Conservation (phyloP, 2,888 invertebrate genomes). For the Drosophila niveifrons region DNA sequence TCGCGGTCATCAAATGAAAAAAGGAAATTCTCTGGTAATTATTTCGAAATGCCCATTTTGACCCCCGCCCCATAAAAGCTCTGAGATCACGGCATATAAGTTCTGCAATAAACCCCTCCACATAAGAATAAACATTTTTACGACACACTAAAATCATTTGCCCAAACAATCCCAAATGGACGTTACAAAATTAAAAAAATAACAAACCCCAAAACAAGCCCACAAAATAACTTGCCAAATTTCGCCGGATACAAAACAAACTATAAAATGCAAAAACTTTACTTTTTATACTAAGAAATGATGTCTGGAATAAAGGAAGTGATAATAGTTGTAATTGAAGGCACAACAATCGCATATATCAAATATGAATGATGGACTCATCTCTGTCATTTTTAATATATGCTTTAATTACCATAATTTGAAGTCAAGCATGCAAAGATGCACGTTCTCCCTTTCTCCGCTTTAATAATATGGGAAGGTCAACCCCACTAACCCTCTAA, state of each 20-base stretch:
- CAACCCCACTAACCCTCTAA: slow-evolving; percentile 33
- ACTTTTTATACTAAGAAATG: slow-evolving; percentile 41
- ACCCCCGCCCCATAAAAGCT: slow-evolving; percentile 22
- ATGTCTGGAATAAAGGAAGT: slow-evolving; percentile 1
- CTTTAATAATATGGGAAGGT: slow-evolving; percentile 41
- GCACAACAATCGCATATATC: neutral
- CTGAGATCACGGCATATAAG: slow-evolving; percentile 56
- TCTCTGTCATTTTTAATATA: neutral
- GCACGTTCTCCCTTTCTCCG: neutral
- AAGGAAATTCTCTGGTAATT: slow-evolving; percentile 59
- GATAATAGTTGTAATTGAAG: slow-evolving; percentile 7
- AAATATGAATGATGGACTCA: slow-evolving; percentile 1
- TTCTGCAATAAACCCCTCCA: slow-evolving; percentile 43
- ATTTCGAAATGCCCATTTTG: slow-evolving; percentile 59
- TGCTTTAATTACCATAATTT: slow-evolving; percentile 2
- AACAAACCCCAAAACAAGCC: slow-evolving; percentile 40
- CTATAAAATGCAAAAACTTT: slow-evolving; percentile 57
- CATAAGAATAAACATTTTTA: slow-evolving; percentile 62
- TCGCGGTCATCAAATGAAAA: slow-evolving; percentile 44
- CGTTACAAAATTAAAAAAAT: slow-evolving; percentile 32
- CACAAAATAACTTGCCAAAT: slow-evolving; percentile 51
- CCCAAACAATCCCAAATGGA: slow-evolving; percentile 54
- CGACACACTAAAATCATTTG: slow-evolving; percentile 68
- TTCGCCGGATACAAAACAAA: slow-evolving; percentile 64
- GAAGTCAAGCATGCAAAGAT: slow-evolving; percentile 9